A percentile compares a stretch with the other conserved stretches of the same genome.
Conservation (phyloP, 2,113 vertebrate species). For the Gymnogyps californianus region DNA sequence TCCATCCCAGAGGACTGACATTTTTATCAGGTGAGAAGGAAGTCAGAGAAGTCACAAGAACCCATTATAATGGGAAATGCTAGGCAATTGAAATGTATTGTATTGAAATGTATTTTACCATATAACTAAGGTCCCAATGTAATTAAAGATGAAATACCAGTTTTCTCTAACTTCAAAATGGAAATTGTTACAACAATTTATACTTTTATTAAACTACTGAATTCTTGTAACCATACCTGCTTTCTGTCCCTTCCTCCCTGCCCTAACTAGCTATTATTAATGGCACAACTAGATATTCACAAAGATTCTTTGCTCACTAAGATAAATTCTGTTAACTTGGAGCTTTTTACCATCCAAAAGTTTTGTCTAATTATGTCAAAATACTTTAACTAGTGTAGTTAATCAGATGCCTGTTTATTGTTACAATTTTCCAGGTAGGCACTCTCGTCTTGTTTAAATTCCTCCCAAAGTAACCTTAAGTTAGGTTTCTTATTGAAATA, state of each 20-base stretch:
- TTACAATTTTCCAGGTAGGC: background rate
- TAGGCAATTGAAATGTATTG: background rate
- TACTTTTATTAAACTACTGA: background rate
- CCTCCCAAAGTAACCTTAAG: background rate
- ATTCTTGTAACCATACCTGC: background rate
- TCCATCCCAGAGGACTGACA: background rate
- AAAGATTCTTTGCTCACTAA: background rate
- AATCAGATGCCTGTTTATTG: background rate
- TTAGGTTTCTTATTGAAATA: background rate
- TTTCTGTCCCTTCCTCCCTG: background rate
- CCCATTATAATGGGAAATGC: background rate
- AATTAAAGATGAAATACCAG: background rate
- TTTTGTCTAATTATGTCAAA: background rate
- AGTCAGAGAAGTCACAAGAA: background rate
- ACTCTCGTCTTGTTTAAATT: background rate
- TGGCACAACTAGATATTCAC: background rate
- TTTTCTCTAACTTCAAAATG: background rate
- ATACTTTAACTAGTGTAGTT: background rate
- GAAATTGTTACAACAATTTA: background rate
- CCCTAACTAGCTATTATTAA: background rate
- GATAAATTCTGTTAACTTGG: background rate
- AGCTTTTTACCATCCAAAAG: background rate
- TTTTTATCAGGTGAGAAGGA: background rate
- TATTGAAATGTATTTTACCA: background rate
- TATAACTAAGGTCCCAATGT: background rate